These are phyloP conservation scores for Hetaerina titia DNA, from an alignment of 2,888 invertebrate genomes.

Conservation along the genomic window DNA sequence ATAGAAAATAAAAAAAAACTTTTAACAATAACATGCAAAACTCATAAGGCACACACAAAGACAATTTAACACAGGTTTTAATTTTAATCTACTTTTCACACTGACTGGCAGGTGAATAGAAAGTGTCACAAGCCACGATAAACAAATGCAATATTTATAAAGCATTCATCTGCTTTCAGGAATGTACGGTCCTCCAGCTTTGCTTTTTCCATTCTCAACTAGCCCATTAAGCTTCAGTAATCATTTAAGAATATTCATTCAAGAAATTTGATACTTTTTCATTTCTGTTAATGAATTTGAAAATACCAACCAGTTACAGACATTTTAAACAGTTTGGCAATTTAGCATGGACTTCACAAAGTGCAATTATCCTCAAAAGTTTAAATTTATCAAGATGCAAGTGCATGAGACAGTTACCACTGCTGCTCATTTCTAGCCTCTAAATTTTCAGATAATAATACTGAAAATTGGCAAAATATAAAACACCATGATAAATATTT, in stretches of 20 bases:
- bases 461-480: too few species aligned
- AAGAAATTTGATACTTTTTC: not conserved
- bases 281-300: too few species aligned
- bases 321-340: too few species aligned
- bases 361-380: too few species aligned
- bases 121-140: not conserved
- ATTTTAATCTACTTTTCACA: not conserved
- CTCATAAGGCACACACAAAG: not conserved
- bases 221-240: not conserved
- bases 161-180: not conserved
- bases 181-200: not conserved
- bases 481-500: too few species aligned
- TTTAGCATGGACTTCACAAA: too few species aligned
- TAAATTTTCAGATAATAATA: too few species aligned
- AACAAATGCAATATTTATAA: not conserved
- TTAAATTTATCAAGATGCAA: too few species aligned
- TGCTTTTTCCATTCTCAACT: not conserved
- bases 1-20: constrained; percentile 67
- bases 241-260: not conserved
- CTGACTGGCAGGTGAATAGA: not conserved
- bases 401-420: too few species aligned
- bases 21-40: constrained; percentile 14
- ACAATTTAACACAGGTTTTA: not conserved
- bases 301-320: too few species aligned
- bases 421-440: too few species aligned